Conservation (phyloP, 2,888 invertebrate genomes). For the Torymus aiolomorphi region DNA sequence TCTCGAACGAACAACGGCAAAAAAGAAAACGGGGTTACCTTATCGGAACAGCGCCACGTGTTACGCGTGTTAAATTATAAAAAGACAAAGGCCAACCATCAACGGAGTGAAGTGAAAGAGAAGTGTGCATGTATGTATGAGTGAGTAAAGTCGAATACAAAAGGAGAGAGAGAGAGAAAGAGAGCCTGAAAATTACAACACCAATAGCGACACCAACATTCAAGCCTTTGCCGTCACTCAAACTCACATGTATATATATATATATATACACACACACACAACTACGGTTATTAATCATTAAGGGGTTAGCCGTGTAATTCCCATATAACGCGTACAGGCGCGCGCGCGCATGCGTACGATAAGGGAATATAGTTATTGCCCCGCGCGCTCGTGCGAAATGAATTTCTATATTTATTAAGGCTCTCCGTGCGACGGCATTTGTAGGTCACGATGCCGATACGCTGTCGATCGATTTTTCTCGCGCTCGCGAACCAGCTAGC, state of each 20-base stretch:
- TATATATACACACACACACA: constrained; percentile 66
- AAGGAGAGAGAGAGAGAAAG: constrained; percentile 24
- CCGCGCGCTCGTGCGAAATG: constrained; percentile 23
- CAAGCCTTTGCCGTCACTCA: constrained; percentile 67
- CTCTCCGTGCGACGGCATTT: constrained; percentile 21
- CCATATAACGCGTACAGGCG: background rate
- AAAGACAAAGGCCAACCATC: background rate
- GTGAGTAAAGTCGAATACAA: constrained; percentile 44
- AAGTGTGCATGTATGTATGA: constrained; percentile 73
- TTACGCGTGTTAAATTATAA: constrained; percentile 14
- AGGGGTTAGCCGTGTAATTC: constrained; percentile 47
- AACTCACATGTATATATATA: too few relatives aligned
- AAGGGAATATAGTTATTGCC: constrained; percentile 40
- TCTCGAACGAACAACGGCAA: background rate
- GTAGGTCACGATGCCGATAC: constrained; percentile 54
- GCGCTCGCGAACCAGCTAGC: too few relatives aligned
- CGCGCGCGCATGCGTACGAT: constrained; percentile 10
- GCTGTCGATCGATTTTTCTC: too few relatives aligned
- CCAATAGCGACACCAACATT: constrained; percentile 74
- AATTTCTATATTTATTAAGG: constrained; percentile 47
- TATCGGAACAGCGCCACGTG: constrained; percentile 11
- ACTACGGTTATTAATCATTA: constrained; percentile 68
- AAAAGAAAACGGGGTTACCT: constrained; percentile 26
- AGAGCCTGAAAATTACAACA: constrained; percentile 69
- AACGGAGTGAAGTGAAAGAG: constrained; percentile 42